phyloP scores from a whole-genome alignment of 2,888 invertebrate species.

The Ophion obscuratus region DNA sequence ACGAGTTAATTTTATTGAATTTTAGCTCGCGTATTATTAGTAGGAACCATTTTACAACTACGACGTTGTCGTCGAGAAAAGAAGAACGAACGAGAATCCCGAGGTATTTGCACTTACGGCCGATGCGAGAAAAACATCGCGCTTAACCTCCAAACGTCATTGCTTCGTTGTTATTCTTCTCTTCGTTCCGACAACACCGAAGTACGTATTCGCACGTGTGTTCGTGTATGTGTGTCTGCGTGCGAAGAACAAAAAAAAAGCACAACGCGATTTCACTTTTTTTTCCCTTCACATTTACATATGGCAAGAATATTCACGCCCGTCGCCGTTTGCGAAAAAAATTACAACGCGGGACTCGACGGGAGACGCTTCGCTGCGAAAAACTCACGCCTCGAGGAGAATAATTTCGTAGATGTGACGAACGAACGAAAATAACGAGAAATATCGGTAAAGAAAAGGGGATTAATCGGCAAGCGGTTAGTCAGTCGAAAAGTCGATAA shows the following conservation, averaged over 20 bases:
- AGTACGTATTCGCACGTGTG: constrained; percentile 15
- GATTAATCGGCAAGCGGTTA: constrained; percentile 48
- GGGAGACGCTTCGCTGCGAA: neutral
- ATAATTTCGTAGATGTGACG: constrained; percentile 16
- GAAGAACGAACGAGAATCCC: neutral
- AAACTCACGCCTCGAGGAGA: constrained; percentile 5
- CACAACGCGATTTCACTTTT: constrained; percentile 12
- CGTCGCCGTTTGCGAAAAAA: constrained; percentile 48
- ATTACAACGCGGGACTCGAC: constrained; percentile 38
- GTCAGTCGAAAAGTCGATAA: constrained; percentile 44
- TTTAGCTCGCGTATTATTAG: constrained; percentile 78
- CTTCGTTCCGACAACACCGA: constrained; percentile 13
- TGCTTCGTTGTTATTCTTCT: neutral
- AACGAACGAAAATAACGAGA: constrained; percentile 22
- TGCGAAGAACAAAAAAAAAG: constrained; percentile 14
- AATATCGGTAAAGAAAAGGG: neutral
- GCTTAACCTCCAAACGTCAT: neutral
- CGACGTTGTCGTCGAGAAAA: constrained; percentile 61
- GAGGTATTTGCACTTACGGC: neutral
- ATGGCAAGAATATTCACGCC: constrained; percentile 71
- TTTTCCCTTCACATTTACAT: constrained; percentile 35
- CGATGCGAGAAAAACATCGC: neutral
- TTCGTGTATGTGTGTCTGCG: neutral
- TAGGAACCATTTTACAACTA: constrained; percentile 81
- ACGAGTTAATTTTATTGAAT: constrained; percentile 73